Evolutionary conservation across 2,113 vertebrate genomes (phyloP).

Genomic region (Dermatemys mawii): DNA sequence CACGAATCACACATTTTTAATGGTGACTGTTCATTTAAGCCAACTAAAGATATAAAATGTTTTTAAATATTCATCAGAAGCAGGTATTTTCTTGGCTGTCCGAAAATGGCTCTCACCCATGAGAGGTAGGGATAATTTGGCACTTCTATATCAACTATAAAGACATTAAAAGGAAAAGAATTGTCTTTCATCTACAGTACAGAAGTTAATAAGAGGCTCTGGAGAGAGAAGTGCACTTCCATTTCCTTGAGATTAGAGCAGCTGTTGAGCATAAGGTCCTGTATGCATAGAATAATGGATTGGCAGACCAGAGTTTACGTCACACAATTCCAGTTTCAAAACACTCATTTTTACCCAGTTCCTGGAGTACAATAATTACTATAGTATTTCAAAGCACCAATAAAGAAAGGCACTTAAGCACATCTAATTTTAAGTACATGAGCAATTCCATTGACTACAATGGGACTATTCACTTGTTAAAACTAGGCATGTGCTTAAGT

Average conservation of each 20-base stretch:
- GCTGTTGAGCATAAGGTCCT: not conserved
- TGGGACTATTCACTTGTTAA: not conserved
- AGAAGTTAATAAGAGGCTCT: accelerated
- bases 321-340: not conserved
- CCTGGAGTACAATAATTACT: not conserved
- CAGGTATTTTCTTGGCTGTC: not conserved
- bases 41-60: not conserved
- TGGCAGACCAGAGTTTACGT: not conserved
- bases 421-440: not conserved
- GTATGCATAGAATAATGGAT: not conserved
- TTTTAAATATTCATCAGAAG: not conserved
- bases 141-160: not conserved
- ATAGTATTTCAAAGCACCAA: not conserved
- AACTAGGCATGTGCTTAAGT: not conserved
- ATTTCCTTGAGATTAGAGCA: not conserved
- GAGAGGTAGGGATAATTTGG: not conserved
- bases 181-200: not conserved
- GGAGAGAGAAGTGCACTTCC: not conserved
- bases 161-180: not conserved
- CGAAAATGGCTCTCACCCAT: not conserved
- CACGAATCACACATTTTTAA: not conserved
- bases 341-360: not conserved
- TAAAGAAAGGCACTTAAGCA: not conserved
- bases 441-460: not conserved
- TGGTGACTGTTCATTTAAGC: not conserved